These are phyloP conservation scores for Uropsilus gracilis DNA, from an alignment of 2,113 vertebrate species.

Conservation along the genomic window DNA sequence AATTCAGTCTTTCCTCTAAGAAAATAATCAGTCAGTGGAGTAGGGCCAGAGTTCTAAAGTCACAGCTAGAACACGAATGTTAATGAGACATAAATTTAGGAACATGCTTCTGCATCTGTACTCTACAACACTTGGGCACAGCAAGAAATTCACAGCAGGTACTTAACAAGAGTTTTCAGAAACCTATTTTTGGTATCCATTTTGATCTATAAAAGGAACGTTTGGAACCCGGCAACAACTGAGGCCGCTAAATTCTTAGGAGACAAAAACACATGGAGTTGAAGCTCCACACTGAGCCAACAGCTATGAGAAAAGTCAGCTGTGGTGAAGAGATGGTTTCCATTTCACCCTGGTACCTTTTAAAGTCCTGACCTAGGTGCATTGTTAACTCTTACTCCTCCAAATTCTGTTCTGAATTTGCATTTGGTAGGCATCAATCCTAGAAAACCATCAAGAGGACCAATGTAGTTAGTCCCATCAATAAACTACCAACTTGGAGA, in stretches of 20 bases:
- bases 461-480: slow-evolving; percentile 50
- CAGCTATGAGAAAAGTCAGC: background rate
- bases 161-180: slow-evolving; percentile 46
- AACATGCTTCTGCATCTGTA: background rate
- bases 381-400: background rate
- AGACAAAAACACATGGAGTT: background rate
- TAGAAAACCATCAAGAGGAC: slow-evolving; percentile 41
- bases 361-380: background rate
- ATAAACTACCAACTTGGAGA: slow-evolving; percentile 44
- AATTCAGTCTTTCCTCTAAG: background rate
- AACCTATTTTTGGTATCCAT: background rate
- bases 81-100: slow-evolving; percentile 10
- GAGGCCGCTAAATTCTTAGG: slow-evolving; percentile 26
- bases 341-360: background rate
- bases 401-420: slow-evolving; percentile 42
- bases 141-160: background rate
- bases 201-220: background rate
- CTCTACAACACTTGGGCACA: background rate
- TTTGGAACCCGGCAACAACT: slow-evolving; percentile 22
- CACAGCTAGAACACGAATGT: background rate
- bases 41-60: slow-evolving; percentile 23
- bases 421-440: background rate
- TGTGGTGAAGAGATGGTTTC: background rate
- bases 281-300: background rate
- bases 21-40: background rate